Conservation (phyloP, 1,140 invertebrate genomes). For the Aphidius ervi region DNA sequence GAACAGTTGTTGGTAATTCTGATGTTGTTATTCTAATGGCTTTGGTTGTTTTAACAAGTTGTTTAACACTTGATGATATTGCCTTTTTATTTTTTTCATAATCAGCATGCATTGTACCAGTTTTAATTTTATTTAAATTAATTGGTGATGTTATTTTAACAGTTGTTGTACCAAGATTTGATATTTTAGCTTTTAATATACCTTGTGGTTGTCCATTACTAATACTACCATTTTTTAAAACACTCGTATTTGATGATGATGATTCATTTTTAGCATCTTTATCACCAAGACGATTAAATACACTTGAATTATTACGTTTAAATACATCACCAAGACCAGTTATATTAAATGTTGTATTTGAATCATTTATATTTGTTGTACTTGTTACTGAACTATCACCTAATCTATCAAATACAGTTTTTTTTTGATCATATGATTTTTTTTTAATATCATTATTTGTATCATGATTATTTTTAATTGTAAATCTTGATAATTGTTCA, state of each 20-base stretch:
- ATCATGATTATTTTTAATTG: conserved; percentile 39
- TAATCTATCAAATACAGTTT: conserved; percentile 51
- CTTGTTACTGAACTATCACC: conserved; percentile 51
- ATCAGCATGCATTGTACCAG: conserved; percentile 51
- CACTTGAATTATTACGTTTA: conserved; percentile 39
- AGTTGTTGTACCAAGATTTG: conserved; percentile 25
- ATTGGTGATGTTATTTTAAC: conserved; percentile 25
- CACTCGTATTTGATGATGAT: conserved; percentile 22
- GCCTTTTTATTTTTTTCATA: conserved; percentile 42
- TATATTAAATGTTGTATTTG: conserved; percentile 43
- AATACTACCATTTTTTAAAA: conserved; percentile 40
- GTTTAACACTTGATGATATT: conserved; percentile 31
- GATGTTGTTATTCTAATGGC: conserved; percentile 18
- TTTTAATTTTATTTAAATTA: conserved; percentile 24
- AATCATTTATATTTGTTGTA: conserved; percentile 33
- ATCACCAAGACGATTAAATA: conserved; percentile 49
- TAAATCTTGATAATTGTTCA: conserved; percentile 49
- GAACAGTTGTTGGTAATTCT: too few relatives aligned
- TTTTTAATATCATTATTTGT: conserved; percentile 44
- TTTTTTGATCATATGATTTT: conserved; percentile 41
- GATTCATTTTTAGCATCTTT: conserved; percentile 41
- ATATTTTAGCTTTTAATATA: conserved; percentile 39
- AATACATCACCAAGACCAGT: conserved; percentile 44
- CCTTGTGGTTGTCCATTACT: conserved; percentile 26
- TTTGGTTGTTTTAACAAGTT: conserved; percentile 36